Percentiles rank a stretch among this genome's conserved stretches.
These are phyloP conservation scores for Oppia nitens DNA, from an alignment of 1,140 invertebrate species.

Conservation along the genomic window DNA sequence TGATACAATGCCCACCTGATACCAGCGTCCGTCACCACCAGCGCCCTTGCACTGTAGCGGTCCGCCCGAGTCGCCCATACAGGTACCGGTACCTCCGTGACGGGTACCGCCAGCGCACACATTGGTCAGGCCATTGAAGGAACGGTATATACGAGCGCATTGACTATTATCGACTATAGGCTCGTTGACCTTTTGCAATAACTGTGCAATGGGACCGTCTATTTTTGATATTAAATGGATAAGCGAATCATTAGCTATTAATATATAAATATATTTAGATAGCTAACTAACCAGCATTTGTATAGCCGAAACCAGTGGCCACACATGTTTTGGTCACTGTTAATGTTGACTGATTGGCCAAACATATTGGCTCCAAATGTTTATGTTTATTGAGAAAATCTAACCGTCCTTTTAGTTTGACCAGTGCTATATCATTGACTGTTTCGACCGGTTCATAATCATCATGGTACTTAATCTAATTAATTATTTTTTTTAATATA, in stretches of 20 bases:
- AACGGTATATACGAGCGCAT: not conserved
- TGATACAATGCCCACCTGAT: slow-evolving; percentile 41
- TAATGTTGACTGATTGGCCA: not conserved
- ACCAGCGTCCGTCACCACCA: slow-evolving; percentile 29
- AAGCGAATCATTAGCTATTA: not conserved
- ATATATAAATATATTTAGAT: not conserved
- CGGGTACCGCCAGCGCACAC: not conserved
- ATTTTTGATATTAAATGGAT: not conserved
- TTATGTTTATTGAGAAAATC: not conserved
- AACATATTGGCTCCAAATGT: not conserved
- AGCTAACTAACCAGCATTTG: not conserved
- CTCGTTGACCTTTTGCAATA: not conserved
- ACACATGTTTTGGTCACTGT: not conserved
- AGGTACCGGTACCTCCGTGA: slow-evolving; percentile 24
- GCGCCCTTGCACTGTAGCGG: slow-evolving; percentile 44
- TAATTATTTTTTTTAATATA: too few relatives aligned
- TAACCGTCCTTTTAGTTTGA: not conserved
- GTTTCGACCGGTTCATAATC: too few relatives aligned
- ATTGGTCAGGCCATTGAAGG: not conserved
- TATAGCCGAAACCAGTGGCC: slow-evolving; percentile 4
- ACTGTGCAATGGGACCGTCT: not conserved
- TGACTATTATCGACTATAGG: not conserved
- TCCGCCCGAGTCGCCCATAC: slow-evolving; percentile 51
- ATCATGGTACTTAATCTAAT: too few relatives aligned
- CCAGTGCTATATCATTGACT: slow-evolving; percentile 5